Percentiles rank a stretch among this genome's conserved stretches.
Evolutionary conservation across 2,888 invertebrate genomes (phyloP).

Genomic region (Nomada hirtipes): DNA sequence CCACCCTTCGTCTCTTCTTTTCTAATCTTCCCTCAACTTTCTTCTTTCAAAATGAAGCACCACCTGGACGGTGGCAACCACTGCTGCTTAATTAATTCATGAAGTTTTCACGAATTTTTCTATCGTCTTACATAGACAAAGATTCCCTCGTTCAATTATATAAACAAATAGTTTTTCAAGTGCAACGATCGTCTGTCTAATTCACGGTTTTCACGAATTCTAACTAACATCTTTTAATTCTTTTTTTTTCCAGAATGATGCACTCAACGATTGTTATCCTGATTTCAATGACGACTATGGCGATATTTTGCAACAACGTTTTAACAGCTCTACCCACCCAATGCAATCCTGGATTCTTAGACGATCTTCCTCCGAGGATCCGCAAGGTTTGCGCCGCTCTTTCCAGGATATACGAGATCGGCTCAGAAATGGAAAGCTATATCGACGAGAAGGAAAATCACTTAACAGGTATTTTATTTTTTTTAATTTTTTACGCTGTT

Average conservation of each 20-base stretch:
- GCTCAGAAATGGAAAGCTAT: slow-evolving; percentile 87
- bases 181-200: not conserved
- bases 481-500: not conserved
- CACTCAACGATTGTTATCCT: slow-evolving; percentile 58
- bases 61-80: not conserved
- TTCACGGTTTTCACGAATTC: not conserved
- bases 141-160: no score
- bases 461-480: slow-evolving; percentile 41
- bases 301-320: slow-evolving; percentile 79
- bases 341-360: slow-evolving; percentile 86
- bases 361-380: slow-evolving; percentile 88
- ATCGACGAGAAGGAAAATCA: slow-evolving; percentile 85
- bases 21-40: not conserved
- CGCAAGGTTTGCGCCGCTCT: slow-evolving; percentile 88
- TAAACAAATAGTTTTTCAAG: not conserved
- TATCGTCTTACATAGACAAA: not conserved
- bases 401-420: slow-evolving; percentile 88
- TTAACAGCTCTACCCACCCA: slow-evolving; percentile 85
- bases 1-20: not conserved
- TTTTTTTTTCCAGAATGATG: slow-evolving; percentile 15
- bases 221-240: not conserved
- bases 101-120: not conserved
- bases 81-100: slow-evolving; percentile 11
- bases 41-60: not conserved
- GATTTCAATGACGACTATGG: slow-evolving; percentile 66